Evolutionary conservation across 2,888 invertebrate genomes (phyloP), one percentile per base, ranked within the genome.

Genomic region (Pimpla rufipes): DNA sequence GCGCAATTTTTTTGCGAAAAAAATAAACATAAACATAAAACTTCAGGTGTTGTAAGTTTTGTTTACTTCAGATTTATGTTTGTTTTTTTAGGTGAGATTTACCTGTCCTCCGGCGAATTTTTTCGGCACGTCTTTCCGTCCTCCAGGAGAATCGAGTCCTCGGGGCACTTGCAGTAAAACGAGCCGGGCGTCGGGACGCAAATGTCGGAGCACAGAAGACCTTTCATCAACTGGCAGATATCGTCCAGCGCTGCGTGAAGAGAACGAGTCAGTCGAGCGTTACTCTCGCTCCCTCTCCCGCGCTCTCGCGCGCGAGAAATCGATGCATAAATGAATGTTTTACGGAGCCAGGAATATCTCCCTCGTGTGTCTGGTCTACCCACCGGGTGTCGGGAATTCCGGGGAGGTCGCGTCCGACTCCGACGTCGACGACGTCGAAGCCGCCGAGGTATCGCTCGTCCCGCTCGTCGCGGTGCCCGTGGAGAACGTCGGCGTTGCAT

Each of bases 131-230:
- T 96, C 88, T 95, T 95, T 0, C 95, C 95, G 91, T 97, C 97
- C 29, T 95, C 93, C 95, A 95, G 95, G 2, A 97, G 94, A 88
- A 94, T 94, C 87, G 94, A 97, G 0, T 96, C 97, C 77, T 95
- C 94, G 70, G 95, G 95, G 90, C 97, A 97, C 85, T 95, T 95
- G 89, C 97, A 97, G 84, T 93, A 94, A 90, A 95, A 97, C 0
- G 97, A 97, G 0, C 96, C 96, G 0, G 95, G 96, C 0, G 96
- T 94, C 1, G 97, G 96, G 29, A 97, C 95, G 90, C 97, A 98
- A 88, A 96, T 95, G 88, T 97, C 97, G 0, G 96, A 96, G 91
- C 97, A 98, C 13, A 97, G 93, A 88, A 94, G 92, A n/a, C 94
- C 94, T 90, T 93, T 93, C 90, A 95, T 94, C 50, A 94, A 86